phyloP scores from a whole-genome alignment of 1,140 invertebrate genomes.

The Coelopa frigida region DNA sequence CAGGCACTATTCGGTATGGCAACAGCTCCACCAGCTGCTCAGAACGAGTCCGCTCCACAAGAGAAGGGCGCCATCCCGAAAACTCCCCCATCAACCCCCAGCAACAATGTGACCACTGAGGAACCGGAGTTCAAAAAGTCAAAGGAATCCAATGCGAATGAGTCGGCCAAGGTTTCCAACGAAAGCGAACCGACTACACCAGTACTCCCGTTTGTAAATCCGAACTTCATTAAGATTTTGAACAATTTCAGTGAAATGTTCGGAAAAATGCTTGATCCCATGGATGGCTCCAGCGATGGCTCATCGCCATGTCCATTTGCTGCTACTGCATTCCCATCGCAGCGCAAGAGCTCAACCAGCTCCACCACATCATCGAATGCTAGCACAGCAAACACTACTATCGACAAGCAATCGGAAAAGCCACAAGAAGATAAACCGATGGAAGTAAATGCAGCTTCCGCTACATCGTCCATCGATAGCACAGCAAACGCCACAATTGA shows the following conservation, averaged over 20 bases:
- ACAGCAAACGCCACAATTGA: not conserved
- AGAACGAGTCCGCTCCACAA: too few species aligned
- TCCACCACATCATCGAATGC: conserved; percentile 1
- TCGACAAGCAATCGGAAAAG: not conserved
- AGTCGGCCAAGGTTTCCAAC: too few species aligned
- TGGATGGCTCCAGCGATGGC: conserved; percentile 14
- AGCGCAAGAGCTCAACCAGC: not conserved
- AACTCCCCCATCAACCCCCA: too few species aligned
- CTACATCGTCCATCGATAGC: not conserved
- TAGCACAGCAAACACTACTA: not conserved
- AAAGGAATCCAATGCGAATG: too few species aligned
- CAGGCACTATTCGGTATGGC: too few species aligned
- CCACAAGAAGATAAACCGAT: not conserved
- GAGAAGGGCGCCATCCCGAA: too few species aligned
- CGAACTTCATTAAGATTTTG: conserved; percentile 35
- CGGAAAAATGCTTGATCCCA: conserved; percentile 38
- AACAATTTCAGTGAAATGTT: conserved; percentile 43
- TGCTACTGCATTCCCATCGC: not conserved
- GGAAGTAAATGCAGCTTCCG: not conserved
- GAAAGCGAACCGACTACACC: too few species aligned
- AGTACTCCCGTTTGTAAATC: conserved; percentile 36
- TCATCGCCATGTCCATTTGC: conserved; percentile 1
- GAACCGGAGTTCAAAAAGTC: too few species aligned
- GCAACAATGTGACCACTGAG: too few species aligned
- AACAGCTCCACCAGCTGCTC: too few species aligned